Evolutionary conservation across 2,797 vertebrate genomes (phyloP), one percentile per base, ranked within the genome.

Genomic region (Diplodus puntazzo): DNA sequence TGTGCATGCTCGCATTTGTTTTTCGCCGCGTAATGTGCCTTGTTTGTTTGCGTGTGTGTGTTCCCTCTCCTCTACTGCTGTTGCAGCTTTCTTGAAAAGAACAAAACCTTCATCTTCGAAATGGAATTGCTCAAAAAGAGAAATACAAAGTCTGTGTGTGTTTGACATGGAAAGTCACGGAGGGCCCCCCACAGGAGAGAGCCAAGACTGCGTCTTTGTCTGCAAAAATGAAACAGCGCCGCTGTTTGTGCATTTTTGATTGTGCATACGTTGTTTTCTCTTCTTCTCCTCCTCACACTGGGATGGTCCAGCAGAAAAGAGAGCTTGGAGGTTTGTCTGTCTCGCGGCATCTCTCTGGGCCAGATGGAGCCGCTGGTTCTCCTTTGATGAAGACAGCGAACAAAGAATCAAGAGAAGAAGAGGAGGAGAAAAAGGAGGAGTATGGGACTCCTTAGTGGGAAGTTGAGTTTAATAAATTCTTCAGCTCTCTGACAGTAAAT

Each of bases 381-480:
- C 73, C 82, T 92, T 92, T 92, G 86, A 90, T 89, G 81, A 88
- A 87, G 79, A 86, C 69, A 65, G 73, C 64, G 67, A 85, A 85
- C 79, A 89, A 80, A 52, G 30, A 76, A 23, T 21, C 73, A 53
- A 67, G 66, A 73, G 61, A 80, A 63, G 59, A 68, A 55, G 55
- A 82, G 77, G 75, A 80, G 79, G 59, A 81, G 67, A 23, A 75
- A 25, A 58, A 73, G 48, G n/a, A 46, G 72, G 68, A 82, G 49
- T 64, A 25, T 55, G 84, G 83, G 76, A 90, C 84, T 91, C 92
- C 89, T 92, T 81, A 27, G 88, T 81, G 86, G 78, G 68, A 81
- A 80, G 82, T 87, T 79, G 87, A 90, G 81, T 83, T 79, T 75
- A 84, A 91, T 91, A 88, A 90, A 91, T 91, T 90, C 90, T 92